Percentiles rank a stretch among this genome's conserved stretches.
Evolutionary conservation across 2,113 vertebrate genomes (phyloP).

Genomic region (Gobiocypris rarus): DNA sequence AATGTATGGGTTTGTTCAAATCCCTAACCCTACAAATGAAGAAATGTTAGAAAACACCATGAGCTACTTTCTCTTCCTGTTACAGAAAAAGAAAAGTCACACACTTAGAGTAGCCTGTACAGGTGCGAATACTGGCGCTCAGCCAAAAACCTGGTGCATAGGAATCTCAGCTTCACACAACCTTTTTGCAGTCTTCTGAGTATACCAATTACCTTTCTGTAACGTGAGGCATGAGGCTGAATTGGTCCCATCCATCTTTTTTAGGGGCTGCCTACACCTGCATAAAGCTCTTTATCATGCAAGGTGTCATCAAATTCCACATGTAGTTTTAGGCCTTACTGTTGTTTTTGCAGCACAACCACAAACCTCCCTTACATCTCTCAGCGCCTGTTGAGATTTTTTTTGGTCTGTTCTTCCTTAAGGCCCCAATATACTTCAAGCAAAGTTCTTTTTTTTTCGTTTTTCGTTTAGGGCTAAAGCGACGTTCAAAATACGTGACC

Average conservation of each 20-base stretch:
- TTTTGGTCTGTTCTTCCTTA: too few relatives aligned
- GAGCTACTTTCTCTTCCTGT: background rate
- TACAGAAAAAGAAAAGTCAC: background rate
- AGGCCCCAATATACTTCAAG: too few relatives aligned
- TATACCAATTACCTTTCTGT: slow-evolving; percentile 44
- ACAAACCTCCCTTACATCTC: background rate
- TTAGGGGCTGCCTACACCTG: slow-evolving; percentile 49
- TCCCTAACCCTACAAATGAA: too few relatives aligned
- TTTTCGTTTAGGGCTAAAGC: too few relatives aligned
- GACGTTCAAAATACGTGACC: too few relatives aligned
- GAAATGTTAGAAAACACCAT: background rate
- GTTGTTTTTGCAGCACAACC: slow-evolving; percentile 11
- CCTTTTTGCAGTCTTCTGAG: slow-evolving; percentile 33
- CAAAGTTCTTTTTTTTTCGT: too few relatives aligned
- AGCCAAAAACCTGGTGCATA: background rate
- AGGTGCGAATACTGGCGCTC: slow-evolving; percentile 1
- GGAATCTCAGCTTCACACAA: background rate
- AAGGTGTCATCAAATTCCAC: slow-evolving; percentile 46
- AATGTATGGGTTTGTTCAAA: too few relatives aligned
- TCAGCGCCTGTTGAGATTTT: too few relatives aligned
- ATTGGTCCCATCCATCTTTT: slow-evolving; percentile 54
- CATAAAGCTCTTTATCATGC: slow-evolving; percentile 32
- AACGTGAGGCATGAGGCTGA: slow-evolving; percentile 39
- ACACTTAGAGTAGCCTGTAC: slow-evolving; percentile 4
- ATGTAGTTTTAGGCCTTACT: slow-evolving; percentile 27